These are phyloP conservation scores for Probaryconus sp. DNA, from an alignment of 1,140 invertebrate genomes.

Conservation along the genomic window DNA sequence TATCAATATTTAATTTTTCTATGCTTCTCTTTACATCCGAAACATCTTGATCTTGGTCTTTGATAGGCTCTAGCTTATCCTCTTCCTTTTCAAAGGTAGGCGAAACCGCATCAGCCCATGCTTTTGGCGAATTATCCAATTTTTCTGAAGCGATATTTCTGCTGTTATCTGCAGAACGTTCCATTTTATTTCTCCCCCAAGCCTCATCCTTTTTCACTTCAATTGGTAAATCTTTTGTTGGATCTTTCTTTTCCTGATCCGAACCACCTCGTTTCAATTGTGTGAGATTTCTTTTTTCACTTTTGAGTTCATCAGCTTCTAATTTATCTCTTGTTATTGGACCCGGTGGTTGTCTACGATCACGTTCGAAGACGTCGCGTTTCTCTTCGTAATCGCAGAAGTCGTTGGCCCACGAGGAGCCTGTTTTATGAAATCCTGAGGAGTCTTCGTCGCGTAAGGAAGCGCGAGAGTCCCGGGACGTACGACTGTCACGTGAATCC, in stretches of 20 bases:
- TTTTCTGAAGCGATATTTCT: conserved; percentile 23
- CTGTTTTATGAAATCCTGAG: conserved; percentile 66
- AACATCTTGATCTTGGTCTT: conserved; percentile 66
- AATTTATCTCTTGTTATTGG: conserved; percentile 82
- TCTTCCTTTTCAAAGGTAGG: conserved; percentile 77
- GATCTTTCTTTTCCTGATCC: conserved; percentile 73
- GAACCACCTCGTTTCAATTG: conserved; percentile 76
- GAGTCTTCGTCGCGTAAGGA: conserved; percentile 75
- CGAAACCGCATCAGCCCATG: conserved; percentile 78
- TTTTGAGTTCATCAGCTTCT: conserved; percentile 80
- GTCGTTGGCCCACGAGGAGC: conserved; percentile 78
- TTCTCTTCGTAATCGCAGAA: conserved; percentile 76
- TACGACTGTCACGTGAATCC: conserved; percentile 80
- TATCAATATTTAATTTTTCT: conserved; percentile 68
- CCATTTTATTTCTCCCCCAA: conserved; percentile 69
- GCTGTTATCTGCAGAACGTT: conserved; percentile 59
- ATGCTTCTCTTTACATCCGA: conserved; percentile 70
- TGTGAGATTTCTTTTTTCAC: conserved; percentile 79
- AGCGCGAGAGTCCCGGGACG: conserved; percentile 79
- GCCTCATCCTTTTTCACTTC: conserved; percentile 74
- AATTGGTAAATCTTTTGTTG: conserved; percentile 42
- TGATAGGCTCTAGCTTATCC: conserved; percentile 67
- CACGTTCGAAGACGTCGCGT: conserved; percentile 59
- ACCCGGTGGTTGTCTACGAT: conserved; percentile 79
- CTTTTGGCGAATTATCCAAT: conserved; percentile 65